These are phyloP conservation scores for Synanthedon formicaeformis DNA, from an alignment of 2,888 invertebrate genomes.

Conservation along the genomic window DNA sequence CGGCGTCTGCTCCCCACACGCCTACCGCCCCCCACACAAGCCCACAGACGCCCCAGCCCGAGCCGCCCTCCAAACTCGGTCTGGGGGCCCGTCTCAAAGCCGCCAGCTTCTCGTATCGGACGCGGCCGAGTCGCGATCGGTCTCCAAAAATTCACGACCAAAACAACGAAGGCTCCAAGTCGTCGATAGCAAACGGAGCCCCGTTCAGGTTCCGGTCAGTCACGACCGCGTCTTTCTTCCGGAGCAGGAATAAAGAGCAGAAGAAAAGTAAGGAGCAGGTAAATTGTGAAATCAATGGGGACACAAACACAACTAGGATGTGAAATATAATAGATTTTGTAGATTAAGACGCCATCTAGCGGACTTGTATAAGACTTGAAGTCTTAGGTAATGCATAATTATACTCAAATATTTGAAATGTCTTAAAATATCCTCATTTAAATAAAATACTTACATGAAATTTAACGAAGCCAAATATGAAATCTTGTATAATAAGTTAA, in stretches of 20 bases:
- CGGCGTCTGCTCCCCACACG: constrained; percentile 57
- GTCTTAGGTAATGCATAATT: too few relatives aligned
- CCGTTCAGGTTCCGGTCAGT: constrained; percentile 46
- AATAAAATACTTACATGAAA: too few relatives aligned
- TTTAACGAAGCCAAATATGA: too few relatives aligned
- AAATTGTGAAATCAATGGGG: constrained; percentile 28
- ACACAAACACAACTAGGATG: constrained; percentile 44
- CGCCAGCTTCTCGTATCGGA: constrained; percentile 48
- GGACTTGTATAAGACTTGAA: too few relatives aligned
- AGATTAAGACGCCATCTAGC: background rate
- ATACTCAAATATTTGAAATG: too few relatives aligned
- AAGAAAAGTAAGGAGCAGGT: constrained; percentile 19
- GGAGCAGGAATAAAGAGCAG: constrained; percentile 31
- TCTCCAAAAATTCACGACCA: constrained; percentile 38
- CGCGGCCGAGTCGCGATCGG: constrained; percentile 33
- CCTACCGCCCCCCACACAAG: constrained; percentile 38
- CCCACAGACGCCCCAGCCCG: constrained; percentile 8
- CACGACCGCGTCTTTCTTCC: constrained; percentile 50
- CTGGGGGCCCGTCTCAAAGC: constrained; percentile 43
- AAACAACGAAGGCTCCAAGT: constrained; percentile 23
- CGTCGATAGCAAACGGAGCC: constrained; percentile 29
- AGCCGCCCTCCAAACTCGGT: constrained; percentile 25
- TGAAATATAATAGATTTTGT: constrained; percentile 16
- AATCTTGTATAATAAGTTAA: too few relatives aligned
- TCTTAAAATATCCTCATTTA: too few relatives aligned